Conservation (phyloP, 2,113 vertebrate species). For the Pyxicephalus adspersus region DNA sequence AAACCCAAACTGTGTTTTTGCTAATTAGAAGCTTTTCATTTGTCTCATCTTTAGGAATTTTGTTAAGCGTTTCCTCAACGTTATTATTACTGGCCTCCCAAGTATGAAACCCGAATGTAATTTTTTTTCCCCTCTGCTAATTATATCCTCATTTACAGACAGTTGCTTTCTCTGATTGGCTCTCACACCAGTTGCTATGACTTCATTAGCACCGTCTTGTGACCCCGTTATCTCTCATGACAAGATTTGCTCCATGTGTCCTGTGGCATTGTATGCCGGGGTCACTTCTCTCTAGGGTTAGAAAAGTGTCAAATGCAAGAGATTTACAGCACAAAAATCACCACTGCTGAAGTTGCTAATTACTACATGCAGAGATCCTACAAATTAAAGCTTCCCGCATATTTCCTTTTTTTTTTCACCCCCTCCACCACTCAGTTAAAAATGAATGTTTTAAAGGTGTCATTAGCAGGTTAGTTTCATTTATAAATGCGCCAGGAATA, state of each 20-base stretch:
- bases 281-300: slow-evolving; percentile 73
- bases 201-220: slow-evolving; percentile 83
- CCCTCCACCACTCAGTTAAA: neutral
- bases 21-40: slow-evolving; percentile 83
- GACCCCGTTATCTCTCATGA: slow-evolving; percentile 86
- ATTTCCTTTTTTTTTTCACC: slow-evolving; percentile 31
- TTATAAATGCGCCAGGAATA: slow-evolving; percentile 63
- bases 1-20: slow-evolving; percentile 72
- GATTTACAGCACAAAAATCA: slow-evolving; percentile 67
- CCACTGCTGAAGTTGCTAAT: slow-evolving; percentile 65
- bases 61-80: slow-evolving; percentile 78
- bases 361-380: slow-evolving; percentile 67
- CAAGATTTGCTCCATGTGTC: slow-evolving; percentile 78
- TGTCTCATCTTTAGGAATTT: slow-evolving; percentile 81
- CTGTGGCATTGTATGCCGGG: slow-evolving; percentile 74
- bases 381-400: slow-evolving; percentile 66
- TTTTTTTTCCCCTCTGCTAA: slow-evolving; percentile 79
- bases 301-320: slow-evolving; percentile 72
- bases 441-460: slow-evolving; percentile 72
- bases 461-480: slow-evolving; percentile 76
- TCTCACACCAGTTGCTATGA: slow-evolving; percentile 80
- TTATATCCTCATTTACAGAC: slow-evolving; percentile 87
- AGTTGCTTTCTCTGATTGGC: slow-evolving; percentile 80
- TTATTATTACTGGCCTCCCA: slow-evolving; percentile 75
- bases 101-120: slow-evolving; percentile 77